Base-by-base conservation (phyloP, 2,797 vertebrate species). In the Hoplostethus mediterraneus region DNA sequence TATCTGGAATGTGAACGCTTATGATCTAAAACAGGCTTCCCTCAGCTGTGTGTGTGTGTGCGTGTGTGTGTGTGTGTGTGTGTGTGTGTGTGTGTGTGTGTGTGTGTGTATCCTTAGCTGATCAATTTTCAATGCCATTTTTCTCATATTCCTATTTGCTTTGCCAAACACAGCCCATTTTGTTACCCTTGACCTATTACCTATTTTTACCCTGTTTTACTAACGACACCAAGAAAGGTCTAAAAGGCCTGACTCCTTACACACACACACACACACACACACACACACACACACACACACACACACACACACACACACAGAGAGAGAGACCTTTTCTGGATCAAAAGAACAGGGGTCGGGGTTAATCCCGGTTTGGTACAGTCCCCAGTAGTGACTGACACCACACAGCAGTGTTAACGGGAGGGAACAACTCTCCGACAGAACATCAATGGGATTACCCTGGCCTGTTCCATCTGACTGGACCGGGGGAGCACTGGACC, bases 361-460 rank as follows among this genome's bases (percentile, higher is more conserved):
- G 75, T 88, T 89, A 89, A 87, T 86, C 81, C 65, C 5, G 33
- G 63, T 48, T 73, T 81, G 55, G 66, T 59, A 52, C 66, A 31
- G 83, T 76, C 64, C 67, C 68, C 13, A 45, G 64, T 14, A 71
- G 82, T 75, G 87, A 67, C 80, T 80, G 67, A 82, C 74, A 80
- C 80, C 63, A n/a, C 49, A 54, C 54, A 53, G 66, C 33, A 7
- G 56, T 67, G 60, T 67, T 64, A 75, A 67, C 56, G 30, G 36
- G 48, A 71, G 36, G 70, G 71, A 73, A 48, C 71, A 55, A 82
- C 75, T 73, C 71, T 57, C 71, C 66, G 52, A 65, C 44, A 70
- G 80, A 78, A 81, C 78, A 83, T 83, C 82, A 87, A 55, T 81
- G 75, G 77, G 81, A 83, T 89, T 81, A 81, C 48, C 17, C 14